These are phyloP conservation scores for Urosaurus nigricauda DNA, from an alignment of 2,797 vertebrate species.

Conservation along the genomic window DNA sequence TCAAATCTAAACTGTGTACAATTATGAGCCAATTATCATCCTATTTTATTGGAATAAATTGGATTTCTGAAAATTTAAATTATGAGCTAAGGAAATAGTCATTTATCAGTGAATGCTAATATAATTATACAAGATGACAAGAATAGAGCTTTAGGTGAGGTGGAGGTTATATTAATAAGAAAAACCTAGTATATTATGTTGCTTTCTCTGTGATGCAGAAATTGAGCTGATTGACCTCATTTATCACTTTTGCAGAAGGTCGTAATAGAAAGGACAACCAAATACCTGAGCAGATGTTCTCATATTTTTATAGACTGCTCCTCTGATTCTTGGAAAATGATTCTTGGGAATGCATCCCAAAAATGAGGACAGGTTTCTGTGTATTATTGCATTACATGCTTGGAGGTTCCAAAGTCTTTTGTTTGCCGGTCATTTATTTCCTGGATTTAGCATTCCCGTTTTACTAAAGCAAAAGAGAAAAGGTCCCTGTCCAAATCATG, in stretches of 20 bases:
- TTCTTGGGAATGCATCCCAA: neutral
- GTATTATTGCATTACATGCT: neutral
- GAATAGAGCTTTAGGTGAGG: neutral
- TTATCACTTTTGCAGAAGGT: neutral
- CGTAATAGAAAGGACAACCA: slow-evolving; percentile 1
- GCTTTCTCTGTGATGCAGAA: neutral
- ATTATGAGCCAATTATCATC: slow-evolving; percentile 17
- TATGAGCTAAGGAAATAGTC: neutral
- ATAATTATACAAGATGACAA: slow-evolving; percentile 3
- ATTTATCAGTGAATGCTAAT: slow-evolving; percentile 32
- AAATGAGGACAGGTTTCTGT: neutral
- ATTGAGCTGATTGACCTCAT: slow-evolving; percentile 7
- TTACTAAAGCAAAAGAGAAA: neutral
- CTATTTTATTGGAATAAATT: slow-evolving; percentile 27
- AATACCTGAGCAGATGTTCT: slow-evolving; percentile 10
- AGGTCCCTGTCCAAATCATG: too few species aligned
- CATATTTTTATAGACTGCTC: neutral
- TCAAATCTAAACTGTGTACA: neutral
- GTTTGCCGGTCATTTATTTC: neutral
- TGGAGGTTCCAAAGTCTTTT: neutral
- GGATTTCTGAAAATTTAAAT: slow-evolving; percentile 8
- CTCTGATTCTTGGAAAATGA: neutral
- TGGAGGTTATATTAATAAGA: slow-evolving; percentile 12
- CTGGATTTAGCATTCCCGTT: neutral
- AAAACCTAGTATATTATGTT: neutral